Conservation (phyloP, 2,113 vertebrate species). For the Scalopus aquaticus region DNA sequence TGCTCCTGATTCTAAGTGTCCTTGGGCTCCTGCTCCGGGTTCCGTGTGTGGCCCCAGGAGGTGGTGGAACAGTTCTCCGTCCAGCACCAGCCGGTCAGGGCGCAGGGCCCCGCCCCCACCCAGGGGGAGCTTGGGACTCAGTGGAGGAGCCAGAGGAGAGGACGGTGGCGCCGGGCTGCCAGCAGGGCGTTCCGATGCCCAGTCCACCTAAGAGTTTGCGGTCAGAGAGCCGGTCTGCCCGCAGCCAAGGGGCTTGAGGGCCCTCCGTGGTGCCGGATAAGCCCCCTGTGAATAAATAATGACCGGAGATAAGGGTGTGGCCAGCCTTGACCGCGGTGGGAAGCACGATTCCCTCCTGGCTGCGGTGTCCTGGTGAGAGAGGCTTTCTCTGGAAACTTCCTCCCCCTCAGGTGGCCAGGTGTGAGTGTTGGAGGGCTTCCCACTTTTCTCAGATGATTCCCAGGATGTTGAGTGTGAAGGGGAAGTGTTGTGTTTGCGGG, state of each 20-base stretch:
- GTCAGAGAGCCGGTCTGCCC: neutral
- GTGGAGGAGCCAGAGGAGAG: neutral
- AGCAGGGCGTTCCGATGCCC: fast-evolving
- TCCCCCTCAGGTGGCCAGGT: neutral
- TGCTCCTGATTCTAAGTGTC: neutral
- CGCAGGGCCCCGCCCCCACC: fast-evolving
- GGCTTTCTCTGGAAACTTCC: neutral
- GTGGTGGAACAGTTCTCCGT: neutral
- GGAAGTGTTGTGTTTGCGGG: neutral
- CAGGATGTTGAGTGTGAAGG: neutral
- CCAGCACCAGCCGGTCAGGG: neutral
- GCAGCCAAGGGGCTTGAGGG: neutral
- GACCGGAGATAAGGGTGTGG: neutral
- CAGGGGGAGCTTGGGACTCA: neutral
- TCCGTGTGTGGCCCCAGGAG: neutral
- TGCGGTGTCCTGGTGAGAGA: neutral
- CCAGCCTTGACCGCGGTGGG: neutral
- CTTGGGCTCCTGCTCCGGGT: neutral
- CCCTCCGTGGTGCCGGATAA: neutral
- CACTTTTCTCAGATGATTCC: neutral
- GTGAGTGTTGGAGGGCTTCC: neutral
- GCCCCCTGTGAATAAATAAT: neutral
- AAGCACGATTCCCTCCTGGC: neutral
- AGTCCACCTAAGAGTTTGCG: neutral
- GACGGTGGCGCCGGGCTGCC: neutral